These are phyloP conservation scores for Drosophila dunni DNA, from an alignment of 1,140 invertebrate species.

Conservation along the genomic window DNA sequence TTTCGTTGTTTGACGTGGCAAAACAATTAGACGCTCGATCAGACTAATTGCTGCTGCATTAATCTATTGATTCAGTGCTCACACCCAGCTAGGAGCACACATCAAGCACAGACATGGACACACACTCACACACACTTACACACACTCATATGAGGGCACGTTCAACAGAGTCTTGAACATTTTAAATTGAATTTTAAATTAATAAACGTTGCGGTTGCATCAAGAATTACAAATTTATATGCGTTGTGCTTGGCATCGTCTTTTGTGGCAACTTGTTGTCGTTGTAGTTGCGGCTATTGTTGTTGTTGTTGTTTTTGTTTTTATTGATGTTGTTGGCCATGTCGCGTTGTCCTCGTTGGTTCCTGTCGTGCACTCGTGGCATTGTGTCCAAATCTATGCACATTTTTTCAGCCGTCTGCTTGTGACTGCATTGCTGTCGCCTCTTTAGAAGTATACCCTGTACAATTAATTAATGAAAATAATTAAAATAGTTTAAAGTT, in stretches of 20 bases:
- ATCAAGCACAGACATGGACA: neutral
- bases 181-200: constrained; percentile 83
- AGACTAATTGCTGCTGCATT: constrained; percentile 71
- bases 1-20: constrained; percentile 19
- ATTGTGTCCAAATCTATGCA: constrained; percentile 77
- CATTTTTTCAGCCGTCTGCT: constrained; percentile 59
- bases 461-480: neutral
- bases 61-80: constrained; percentile 62
- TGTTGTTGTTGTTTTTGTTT: constrained; percentile 13
- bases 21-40: constrained; percentile 76
- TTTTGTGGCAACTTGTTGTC: constrained; percentile 33
- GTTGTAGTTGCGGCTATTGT: constrained; percentile 17
- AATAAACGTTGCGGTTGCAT: constrained; percentile 80
- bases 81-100: constrained; percentile 8
- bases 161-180: constrained; percentile 59
- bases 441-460: neutral
- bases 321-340: constrained; percentile 41
- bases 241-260: constrained; percentile 51
- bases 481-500: too few relatives aligned
- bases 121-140: neutral
- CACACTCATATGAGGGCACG: constrained; percentile 7
- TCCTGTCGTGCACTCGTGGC: constrained; percentile 44
- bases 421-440: constrained; percentile 2
- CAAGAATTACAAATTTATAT: constrained; percentile 82
- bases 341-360: constrained; percentile 40